These are phyloP conservation scores for Saccostrea cuccullata DNA, from an alignment of 1,140 invertebrate genomes.

Conservation along the genomic window DNA sequence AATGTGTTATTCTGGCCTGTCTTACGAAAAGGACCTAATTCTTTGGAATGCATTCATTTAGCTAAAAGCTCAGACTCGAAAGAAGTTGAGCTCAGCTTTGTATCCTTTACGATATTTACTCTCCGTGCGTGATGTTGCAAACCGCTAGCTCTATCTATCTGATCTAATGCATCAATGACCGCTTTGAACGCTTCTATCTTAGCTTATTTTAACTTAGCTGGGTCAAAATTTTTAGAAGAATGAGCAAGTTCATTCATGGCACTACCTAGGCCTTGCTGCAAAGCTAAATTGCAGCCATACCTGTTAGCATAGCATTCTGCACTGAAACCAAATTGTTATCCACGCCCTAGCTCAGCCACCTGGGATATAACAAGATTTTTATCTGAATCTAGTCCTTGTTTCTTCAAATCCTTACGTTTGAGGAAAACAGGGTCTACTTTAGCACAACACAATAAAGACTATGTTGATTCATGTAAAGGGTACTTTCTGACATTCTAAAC, in stretches of 20 bases:
- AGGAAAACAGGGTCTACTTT: no score
- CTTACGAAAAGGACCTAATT: not conserved
- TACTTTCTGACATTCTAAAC: no score
- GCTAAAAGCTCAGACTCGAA: not conserved
- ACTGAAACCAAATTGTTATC: not conserved
- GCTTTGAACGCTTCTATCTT: not conserved
- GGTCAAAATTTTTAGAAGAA: not conserved
- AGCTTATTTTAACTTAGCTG: not conserved
- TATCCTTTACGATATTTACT: not conserved
- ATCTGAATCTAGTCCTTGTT: no score
- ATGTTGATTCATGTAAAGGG: no score
- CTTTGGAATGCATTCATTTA: not conserved
- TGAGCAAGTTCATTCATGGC: not conserved
- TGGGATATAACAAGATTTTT: not conserved
- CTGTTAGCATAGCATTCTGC: no score
- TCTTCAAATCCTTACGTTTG: no score
- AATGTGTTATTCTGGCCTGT: not conserved
- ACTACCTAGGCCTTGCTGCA: not conserved
- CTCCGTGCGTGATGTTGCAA: not conserved
- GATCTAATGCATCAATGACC: not conserved
- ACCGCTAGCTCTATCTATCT: not conserved
- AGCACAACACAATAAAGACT: no score
- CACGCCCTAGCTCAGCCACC: not conserved
- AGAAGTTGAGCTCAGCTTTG: not conserved
- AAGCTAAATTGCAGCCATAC: not conserved